Conservation (phyloP, 2,113 vertebrate species). For the Camelus bactrianus region DNA sequence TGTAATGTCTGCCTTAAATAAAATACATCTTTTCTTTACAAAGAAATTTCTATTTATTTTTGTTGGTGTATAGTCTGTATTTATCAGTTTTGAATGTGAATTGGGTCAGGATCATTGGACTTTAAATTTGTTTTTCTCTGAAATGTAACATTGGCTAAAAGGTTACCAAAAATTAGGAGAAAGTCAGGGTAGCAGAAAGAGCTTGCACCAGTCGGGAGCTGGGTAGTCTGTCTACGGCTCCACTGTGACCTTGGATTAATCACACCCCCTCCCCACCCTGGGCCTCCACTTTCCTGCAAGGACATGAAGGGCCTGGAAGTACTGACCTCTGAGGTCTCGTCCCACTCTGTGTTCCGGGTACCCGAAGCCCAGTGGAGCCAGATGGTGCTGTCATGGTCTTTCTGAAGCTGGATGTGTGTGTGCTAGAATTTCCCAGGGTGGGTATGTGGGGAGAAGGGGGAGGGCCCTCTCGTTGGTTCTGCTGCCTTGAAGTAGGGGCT, state of each 20-base stretch:
- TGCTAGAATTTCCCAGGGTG: not conserved
- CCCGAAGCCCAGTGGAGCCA: not conserved
- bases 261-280: not conserved
- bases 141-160: not conserved
- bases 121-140: not conserved
- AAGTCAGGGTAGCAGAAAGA: not conserved
- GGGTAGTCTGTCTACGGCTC: not conserved
- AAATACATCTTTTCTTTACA: not conserved
- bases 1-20: not conserved
- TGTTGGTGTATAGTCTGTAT: not conserved
- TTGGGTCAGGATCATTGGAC: not conserved
- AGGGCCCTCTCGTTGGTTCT: not conserved
- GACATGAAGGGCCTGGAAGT: not conserved
- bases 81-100: not conserved
- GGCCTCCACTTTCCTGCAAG: not conserved
- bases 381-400: too few relatives aligned
- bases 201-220: not conserved
- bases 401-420: not conserved
- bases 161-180: not conserved
- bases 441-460: too few relatives aligned
- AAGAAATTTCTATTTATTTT: not conserved
- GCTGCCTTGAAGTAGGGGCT: not conserved
- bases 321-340: not conserved
- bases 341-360: not conserved
- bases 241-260: not conserved